Conservation (phyloP, 2,113 vertebrate genomes). For the Acrocephalus arundinaceus region DNA sequence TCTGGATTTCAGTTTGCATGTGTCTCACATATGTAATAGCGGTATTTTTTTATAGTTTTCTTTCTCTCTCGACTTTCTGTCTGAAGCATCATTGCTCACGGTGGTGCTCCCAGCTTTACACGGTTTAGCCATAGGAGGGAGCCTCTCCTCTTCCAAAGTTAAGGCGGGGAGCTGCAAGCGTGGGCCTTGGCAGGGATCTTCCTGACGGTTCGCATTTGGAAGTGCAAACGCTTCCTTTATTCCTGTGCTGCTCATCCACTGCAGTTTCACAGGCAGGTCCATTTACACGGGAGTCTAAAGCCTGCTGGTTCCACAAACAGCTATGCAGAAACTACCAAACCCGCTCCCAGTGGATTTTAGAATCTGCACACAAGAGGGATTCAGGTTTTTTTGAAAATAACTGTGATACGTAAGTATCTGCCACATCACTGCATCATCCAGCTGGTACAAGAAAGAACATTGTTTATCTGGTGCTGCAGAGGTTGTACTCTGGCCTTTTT, state of each 20-base stretch:
- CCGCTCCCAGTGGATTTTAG: neutral
- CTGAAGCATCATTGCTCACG: neutral
- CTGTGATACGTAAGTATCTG: constrained; percentile 12
- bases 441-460: neutral
- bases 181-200: neutral
- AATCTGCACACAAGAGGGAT: neutral
- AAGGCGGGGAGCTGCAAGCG: accelerated
- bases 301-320: neutral
- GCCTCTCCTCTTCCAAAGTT: constrained; percentile 8
- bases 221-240: neutral
- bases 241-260: too few species aligned
- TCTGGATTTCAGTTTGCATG: neutral
- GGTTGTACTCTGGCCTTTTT: neutral
- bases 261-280: neutral
- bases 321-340: neutral
- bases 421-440: neutral
- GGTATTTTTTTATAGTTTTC: neutral
- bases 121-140: constrained; percentile 41
- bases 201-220: neutral
- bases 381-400: constrained; percentile 7
- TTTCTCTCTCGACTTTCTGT: neutral
- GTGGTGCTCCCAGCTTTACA: neutral
- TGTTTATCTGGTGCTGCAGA: neutral
- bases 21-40: neutral
- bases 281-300: neutral